Base-by-base conservation (phyloP, 2,888 invertebrate species). In the Molanna angustata region DNA sequence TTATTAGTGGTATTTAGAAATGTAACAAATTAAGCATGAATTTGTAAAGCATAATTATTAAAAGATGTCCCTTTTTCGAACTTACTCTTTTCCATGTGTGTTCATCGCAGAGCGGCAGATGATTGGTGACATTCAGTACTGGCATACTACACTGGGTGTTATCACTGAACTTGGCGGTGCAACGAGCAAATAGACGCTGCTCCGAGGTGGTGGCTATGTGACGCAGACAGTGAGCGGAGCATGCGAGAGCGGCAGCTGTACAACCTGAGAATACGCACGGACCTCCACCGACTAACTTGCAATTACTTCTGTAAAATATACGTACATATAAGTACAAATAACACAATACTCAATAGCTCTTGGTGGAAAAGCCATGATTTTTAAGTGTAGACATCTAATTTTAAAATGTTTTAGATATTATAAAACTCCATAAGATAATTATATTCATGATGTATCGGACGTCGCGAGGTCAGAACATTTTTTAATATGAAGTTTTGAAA, bases 121-220 rank as follows among this genome's bases (percentile, higher is more conserved):
- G 73, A 18, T 72, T 71, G 7, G 69, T 67, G 51, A 76, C 68
- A 65, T 74, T 74, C 51, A 76, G 47, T 22, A 77, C 68, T 59
- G 76, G 76, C 60, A 73, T 74, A 59, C 71, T 68, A 62, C 77
- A 77, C 54, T 74, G 68, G 57, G 72, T 67, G 1, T 76, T 76
- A 41, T 73, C 76, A 2, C 75, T 75, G 65, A 76, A 77, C 57
- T 76, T 76, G 1, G 77, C 76, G 0, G 75, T 73, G 51, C 77
- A 77, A 31, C 76, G 66, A 9, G 73, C 72, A 62, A 74, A 76
- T 58, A 92, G 72, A 61, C 87, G 80, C 72, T 95, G 94, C 63
- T 91, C 90, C 7, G 85, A 80, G 68, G 92, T 91, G 58, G 84
- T 79, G 73, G 91, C 89, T 62, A 94, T 89, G 74, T 95, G 95